Evolutionary conservation across 2,888 invertebrate species (phyloP).

Genomic region (Coelinius sp.): DNA sequence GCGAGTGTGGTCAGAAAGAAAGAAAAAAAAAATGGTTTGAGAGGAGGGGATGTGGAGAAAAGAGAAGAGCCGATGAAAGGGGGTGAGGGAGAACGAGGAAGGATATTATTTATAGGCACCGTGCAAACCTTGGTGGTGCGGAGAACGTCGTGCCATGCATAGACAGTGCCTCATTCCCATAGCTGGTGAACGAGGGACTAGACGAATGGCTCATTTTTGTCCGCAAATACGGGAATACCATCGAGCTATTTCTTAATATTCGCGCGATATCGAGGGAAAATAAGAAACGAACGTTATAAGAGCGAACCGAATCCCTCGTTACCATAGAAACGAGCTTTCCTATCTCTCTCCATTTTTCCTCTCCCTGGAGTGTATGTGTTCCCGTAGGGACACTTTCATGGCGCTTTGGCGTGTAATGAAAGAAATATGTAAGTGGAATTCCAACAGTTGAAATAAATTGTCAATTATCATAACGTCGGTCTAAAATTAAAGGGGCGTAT

Average conservation of each 20-base stretch:
- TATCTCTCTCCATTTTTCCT: neutral
- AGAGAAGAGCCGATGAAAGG: constrained; percentile 40
- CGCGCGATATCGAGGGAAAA: constrained; percentile 55
- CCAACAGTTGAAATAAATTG: neutral
- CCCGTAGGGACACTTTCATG: constrained; percentile 12
- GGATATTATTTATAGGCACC: constrained; percentile 66
- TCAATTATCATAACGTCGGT: neutral
- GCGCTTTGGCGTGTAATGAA: constrained; percentile 19
- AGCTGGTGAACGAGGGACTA: constrained; percentile 40
- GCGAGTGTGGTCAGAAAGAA: constrained; percentile 37
- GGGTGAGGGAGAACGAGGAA: constrained; percentile 53
- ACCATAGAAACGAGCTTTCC: constrained; percentile 56
- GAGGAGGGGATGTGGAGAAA: constrained; percentile 22
- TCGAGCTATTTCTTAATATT: constrained; percentile 69
- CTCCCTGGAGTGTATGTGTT: constrained; percentile 21
- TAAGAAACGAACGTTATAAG: neutral
- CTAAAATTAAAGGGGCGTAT: no score
- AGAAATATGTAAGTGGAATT: constrained; percentile 15
- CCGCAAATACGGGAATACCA: constrained; percentile 65
- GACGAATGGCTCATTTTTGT: constrained; percentile 64
- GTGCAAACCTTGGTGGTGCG: constrained; percentile 52
- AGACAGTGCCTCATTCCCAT: constrained; percentile 65
- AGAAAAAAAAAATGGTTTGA: constrained; percentile 23
- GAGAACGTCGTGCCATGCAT: constrained; percentile 66
- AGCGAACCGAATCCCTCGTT: constrained; percentile 41